Evolutionary conservation across 2,888 invertebrate genomes (phyloP).

Genomic region (Phorcus lineatus): DNA sequence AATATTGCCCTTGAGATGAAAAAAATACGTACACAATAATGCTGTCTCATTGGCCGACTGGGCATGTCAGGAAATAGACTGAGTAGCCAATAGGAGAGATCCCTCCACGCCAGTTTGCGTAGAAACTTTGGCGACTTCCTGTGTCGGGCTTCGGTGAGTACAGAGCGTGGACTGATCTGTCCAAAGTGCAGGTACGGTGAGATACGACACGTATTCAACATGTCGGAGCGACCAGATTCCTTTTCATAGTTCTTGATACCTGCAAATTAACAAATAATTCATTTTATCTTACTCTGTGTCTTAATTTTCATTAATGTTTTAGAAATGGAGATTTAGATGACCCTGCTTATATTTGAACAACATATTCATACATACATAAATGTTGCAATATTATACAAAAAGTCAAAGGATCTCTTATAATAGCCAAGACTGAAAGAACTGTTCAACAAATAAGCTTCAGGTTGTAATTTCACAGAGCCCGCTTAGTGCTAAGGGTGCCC

Average conservation of each 20-base stretch:
- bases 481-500: too few species aligned
- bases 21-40: constrained; percentile 46
- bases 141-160: constrained; percentile 47
- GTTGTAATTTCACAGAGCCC: too few species aligned
- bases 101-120: constrained; percentile 56
- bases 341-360: too few species aligned
- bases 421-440: too few species aligned
- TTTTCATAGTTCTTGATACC: constrained; percentile 56
- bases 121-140: constrained; percentile 55
- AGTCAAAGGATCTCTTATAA: too few species aligned
- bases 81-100: constrained; percentile 55
- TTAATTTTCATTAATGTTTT: too few species aligned
- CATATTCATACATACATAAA: too few species aligned
- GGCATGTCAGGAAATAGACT: constrained; percentile 51
- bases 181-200: constrained; percentile 53
- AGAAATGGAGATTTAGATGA: too few species aligned
- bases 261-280: constrained; percentile 28
- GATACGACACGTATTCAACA: constrained; percentile 51
- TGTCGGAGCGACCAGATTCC: constrained; percentile 52
- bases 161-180: constrained; percentile 52
- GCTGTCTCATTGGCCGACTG: constrained; percentile 47
- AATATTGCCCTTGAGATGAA: not conserved
- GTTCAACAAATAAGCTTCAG: too few species aligned
- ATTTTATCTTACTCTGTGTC: not conserved
- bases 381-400: too few species aligned